Evolutionary conservation across 2,888 invertebrate species (phyloP), one percentile per base, ranked within the genome.

Genomic region (Pecten maximus): DNA sequence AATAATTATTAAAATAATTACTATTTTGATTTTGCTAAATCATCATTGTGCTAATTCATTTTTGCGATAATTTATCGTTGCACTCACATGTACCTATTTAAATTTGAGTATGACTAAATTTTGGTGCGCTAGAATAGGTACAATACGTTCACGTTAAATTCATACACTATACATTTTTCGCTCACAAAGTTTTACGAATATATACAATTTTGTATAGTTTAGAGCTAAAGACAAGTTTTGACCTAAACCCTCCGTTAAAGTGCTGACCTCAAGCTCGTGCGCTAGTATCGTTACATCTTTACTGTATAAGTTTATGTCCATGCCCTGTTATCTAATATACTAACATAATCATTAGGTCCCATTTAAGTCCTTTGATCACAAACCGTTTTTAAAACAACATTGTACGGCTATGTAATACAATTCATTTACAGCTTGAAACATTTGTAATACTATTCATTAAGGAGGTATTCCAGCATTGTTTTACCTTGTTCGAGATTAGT

Each of bases 321-420:
- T 12, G 12, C 74, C 74, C 35, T 74, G 74, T 74, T 74, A 74
- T 74, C 74, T 74, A 74, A 74, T 74, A 74, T 74, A 74, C 74
- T 35, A 74, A 74, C 74, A 74, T 10, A 35, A 74, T 74, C 74
- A 74, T 74, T 35, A 74, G 35, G 74, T 74, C 74, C 74, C 74
- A 74, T 74, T 35, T 28, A 10, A 6, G 35, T 3, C 35, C 74
- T 74, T 74, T 74, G 74, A 74, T 74, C 74, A 74, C 74, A 28
- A 16, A 74, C 35, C 74, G 74, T 74, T 35, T n/a, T 15, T 35
- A 35, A 74, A 74, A 74, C 74, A 28, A 60, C 74, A 74, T 74
- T 74, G 74, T 74, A 74, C 74, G 10, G 16, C 28, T 35, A 74
- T 28, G 74, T 74, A 74, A 74, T 74, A 35, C 35, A 74, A 74